Evolutionary conservation across 2,888 invertebrate genomes (phyloP), one percentile per base, ranked within the genome.

Genomic region (Drosophila ochracea): DNA sequence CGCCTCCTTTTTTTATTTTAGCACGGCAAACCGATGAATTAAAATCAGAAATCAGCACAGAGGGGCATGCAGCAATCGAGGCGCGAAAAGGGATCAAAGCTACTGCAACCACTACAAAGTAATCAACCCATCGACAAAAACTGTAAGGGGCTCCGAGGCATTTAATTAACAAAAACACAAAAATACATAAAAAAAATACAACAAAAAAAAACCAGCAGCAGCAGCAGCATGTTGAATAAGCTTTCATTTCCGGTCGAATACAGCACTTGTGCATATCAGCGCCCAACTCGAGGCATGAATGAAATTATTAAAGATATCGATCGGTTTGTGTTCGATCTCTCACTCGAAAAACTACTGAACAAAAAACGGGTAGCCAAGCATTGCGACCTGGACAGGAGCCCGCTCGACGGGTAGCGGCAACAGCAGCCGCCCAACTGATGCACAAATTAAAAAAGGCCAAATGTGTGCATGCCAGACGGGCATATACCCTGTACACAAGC

Each of bases 241-340:
- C 85, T 85, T 85, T 85, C 85, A 85, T 85, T 85, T 85, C 85
- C 85, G 85, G 85, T 68, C 65, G 57, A 39, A 57, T 39, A 66
- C 70, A 74, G 47, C 80, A 80, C 81, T 80, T 81, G 76, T 63
- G 76, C 59, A 62, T 60, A 41, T 63, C 73, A 49, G 60, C 78
- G 35, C 16, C 61, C 66, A 69, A 76, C 67, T 70, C 41, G 76
- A 58, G 89, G 87, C 90, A 90, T 85, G 88, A 88, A 85, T 85
- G 90, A 85, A 85, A 85, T 87, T 85, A 85, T 88, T 90, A 82
- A 88, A 90, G 85, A 85, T 85, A 85, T 85, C 78, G 90, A 85
- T 85, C 85, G 83, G 83, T 68, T 25, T 49, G 57, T 52, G 59
- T 70, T 67, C 82, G 78, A 84, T 87, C 85, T 70, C 64, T 58